Evolutionary conservation across 2,888 invertebrate genomes (phyloP).

Genomic region (Drosophila yooni): DNA sequence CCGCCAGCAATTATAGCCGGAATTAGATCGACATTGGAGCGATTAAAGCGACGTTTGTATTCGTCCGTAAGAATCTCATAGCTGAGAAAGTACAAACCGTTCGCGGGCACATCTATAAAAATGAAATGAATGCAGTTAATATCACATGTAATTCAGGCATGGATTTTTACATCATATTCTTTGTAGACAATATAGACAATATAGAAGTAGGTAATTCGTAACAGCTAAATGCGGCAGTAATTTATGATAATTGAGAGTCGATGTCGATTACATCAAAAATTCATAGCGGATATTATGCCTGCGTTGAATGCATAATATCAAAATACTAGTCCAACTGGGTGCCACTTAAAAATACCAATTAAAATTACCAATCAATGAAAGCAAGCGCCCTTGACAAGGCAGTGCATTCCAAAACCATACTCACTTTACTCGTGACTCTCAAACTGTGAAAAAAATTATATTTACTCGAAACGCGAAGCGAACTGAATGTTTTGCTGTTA

Average conservation of each 20-base stretch:
- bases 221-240: conserved; percentile 18
- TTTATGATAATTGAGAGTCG: conserved; percentile 36
- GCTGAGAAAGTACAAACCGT: conserved; percentile 98
- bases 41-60: conserved; percentile 88
- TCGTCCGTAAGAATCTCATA: conserved; percentile 95
- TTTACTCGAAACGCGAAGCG: not conserved
- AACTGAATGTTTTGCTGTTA: not conserved
- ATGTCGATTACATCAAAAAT: conserved; percentile 38
- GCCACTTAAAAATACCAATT: conserved; percentile 32
- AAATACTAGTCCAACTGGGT: not conserved
- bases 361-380: not conserved
- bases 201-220: not conserved
- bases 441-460: not conserved
- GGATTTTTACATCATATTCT: conserved; percentile 8
- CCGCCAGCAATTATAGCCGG: conserved; percentile 97
- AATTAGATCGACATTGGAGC: conserved; percentile 85
- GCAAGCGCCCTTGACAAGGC: not conserved
- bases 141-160: not conserved
- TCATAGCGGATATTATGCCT: conserved; percentile 9
- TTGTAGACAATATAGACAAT: not conserved
- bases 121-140: not conserved
- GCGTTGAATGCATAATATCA: conserved; percentile 6
- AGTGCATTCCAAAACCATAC: not conserved
- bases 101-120: conserved; percentile 95
- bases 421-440: not conserved